phyloP scores from a whole-genome alignment of 2,113 vertebrate genomes.

The Marcusenius ussheri region DNA sequence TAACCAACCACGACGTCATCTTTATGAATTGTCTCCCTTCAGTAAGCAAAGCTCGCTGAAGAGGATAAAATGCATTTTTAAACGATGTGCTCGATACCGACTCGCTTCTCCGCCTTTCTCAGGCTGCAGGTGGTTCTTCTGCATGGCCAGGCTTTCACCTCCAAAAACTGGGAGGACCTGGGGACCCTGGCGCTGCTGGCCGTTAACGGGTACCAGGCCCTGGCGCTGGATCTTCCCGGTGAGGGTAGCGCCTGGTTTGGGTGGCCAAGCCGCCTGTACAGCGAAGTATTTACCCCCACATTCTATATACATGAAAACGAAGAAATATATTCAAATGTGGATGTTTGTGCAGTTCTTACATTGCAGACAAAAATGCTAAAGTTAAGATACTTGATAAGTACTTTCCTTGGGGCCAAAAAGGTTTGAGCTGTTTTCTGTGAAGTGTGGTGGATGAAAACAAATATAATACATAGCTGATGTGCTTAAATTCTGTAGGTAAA shows the following conservation, averaged over 20 bases:
- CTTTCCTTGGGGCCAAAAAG: neutral
- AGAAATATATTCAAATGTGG: neutral
- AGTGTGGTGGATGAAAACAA: neutral
- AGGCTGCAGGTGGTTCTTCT: conserved; percentile 81
- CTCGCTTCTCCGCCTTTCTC: neutral
- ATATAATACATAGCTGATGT: neutral
- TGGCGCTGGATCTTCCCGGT: conserved; percentile 93
- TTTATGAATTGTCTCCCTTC: neutral
- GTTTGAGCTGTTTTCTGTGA: neutral
- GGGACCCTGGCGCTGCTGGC: conserved; percentile 81
- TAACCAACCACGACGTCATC: neutral
- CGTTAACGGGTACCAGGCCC: conserved; percentile 68
- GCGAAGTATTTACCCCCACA: neutral
- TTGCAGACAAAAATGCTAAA: neutral
- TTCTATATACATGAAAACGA: neutral
- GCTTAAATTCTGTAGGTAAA: neutral
- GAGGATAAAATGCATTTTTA: neutral
- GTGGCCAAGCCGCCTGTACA: too few species aligned
- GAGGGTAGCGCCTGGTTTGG: conserved; percentile 28
- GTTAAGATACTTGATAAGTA: neutral
- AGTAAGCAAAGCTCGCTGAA: neutral
- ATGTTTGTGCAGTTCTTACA: neutral
- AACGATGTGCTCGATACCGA: neutral
- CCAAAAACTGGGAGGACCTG: conserved; percentile 83
- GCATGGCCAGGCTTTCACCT: conserved; percentile 87